Conservation (phyloP, 2,113 vertebrate species). For the Panthera leo region DNA sequence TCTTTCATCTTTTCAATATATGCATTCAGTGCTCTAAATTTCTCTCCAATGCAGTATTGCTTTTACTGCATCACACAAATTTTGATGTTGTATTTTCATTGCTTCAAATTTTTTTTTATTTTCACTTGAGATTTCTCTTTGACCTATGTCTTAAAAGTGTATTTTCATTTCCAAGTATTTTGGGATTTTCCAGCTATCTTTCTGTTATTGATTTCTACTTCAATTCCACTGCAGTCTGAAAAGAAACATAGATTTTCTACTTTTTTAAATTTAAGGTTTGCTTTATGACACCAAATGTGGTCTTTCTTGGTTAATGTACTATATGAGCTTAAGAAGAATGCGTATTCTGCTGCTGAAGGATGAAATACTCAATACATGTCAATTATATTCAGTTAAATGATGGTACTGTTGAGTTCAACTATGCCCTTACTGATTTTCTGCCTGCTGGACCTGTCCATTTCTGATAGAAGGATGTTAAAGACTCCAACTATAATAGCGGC, state of each 20-base stretch:
- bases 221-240: background rate
- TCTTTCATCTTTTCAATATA: background rate
- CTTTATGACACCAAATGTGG: background rate
- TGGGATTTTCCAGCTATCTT: background rate
- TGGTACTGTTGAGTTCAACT: background rate
- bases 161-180: background rate
- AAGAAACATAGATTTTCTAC: background rate
- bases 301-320: background rate
- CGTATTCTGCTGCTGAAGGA: background rate
- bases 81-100: background rate
- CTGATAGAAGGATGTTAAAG: background rate
- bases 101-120: background rate
- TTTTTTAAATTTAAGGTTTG: background rate
- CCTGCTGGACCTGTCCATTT: background rate
- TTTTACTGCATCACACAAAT: background rate
- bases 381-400: background rate
- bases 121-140: background rate
- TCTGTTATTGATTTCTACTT: background rate
- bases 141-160: background rate
- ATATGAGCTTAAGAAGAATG: background rate
- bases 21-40: background rate
- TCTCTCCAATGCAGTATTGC: background rate
- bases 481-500: background rate
- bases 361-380: background rate
- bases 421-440: conserved; percentile 20